phyloP scores from a whole-genome alignment of 2,888 invertebrate genomes.

The Mantis religiosa region DNA sequence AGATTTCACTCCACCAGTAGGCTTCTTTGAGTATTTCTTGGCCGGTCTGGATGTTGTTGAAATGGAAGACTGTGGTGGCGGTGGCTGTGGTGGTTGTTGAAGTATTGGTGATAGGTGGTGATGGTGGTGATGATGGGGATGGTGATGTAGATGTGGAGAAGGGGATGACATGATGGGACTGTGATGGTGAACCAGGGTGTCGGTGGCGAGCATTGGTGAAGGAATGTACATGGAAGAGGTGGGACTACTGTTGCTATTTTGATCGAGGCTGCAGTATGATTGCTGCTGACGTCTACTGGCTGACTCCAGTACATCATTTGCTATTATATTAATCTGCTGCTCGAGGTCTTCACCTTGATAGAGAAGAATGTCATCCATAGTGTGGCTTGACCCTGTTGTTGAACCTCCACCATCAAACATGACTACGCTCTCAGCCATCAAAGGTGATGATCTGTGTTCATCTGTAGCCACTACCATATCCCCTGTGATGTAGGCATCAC shows the following conservation, averaged over 20 bases:
- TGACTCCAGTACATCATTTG: conserved; percentile 75
- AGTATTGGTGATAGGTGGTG: neutral
- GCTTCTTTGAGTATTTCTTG: conserved; percentile 52
- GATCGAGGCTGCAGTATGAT: conserved; percentile 32
- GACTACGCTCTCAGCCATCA: conserved; percentile 1
- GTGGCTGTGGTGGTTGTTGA: neutral
- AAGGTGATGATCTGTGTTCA: conserved; percentile 2
- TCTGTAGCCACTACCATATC: neutral
- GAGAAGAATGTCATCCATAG: conserved; percentile 65
- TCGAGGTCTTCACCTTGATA: conserved; percentile 77
- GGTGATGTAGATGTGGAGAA: neutral
- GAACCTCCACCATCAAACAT: conserved; percentile 3
- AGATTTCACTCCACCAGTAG: conserved; percentile 47
- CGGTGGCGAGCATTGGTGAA: conserved; percentile 38
- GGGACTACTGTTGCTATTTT: neutral
- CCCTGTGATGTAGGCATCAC: neutral
- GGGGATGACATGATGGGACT: conserved; percentile 41
- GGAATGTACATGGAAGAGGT: conserved; percentile 51
- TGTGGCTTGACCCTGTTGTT: conserved; percentile 48
- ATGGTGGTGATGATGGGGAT: neutral
- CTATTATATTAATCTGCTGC: conserved; percentile 78
- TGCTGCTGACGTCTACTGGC: conserved; percentile 42
- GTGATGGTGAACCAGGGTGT: conserved; percentile 39
- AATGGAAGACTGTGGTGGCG: neutral
- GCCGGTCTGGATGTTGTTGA: neutral